Percentiles rank a stretch among this genome's conserved stretches.
Evolutionary conservation across 1,140 invertebrate species (phyloP).

Genomic region (Orussus abietinus): DNA sequence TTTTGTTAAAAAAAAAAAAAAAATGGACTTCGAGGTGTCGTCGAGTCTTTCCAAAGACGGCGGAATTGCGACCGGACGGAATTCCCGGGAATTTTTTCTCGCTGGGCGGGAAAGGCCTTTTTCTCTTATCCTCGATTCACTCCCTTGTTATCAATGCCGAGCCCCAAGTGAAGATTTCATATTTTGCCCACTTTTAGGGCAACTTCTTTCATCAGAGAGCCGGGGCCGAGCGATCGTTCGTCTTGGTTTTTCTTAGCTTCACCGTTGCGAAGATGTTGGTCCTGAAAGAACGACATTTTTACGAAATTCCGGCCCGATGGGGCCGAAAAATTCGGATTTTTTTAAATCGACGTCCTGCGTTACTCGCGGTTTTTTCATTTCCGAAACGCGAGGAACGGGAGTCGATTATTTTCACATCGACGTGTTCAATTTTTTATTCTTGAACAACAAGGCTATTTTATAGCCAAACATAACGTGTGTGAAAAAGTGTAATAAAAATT

Average conservation of each 20-base stretch:
- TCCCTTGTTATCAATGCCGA: too few relatives aligned
- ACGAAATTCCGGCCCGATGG: neutral
- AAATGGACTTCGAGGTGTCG: too few relatives aligned
- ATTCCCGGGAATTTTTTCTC: constrained; percentile 2
- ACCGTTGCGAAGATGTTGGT: constrained; percentile 80
- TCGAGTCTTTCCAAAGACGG: too few relatives aligned
- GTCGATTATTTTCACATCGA: neutral
- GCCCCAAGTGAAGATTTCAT: too few relatives aligned
- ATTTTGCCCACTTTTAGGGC: too few relatives aligned
- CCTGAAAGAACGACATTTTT: constrained; percentile 57
- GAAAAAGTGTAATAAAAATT: too few relatives aligned
- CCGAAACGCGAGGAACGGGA: constrained; percentile 5
- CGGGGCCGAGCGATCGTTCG: constrained; percentile 79
- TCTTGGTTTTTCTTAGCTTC: constrained; percentile 80
- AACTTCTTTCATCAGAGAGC: constrained; percentile 47
- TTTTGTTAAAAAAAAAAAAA: too few relatives aligned
- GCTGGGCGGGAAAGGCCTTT: constrained; percentile 8
- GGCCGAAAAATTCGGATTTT: too few relatives aligned
- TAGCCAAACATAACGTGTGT: neutral
- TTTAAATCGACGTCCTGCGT: too few relatives aligned
- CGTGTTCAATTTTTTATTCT: neutral
- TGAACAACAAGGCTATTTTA: constrained; percentile 8
- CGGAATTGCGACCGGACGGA: constrained; percentile 6
- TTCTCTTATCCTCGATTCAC: constrained; percentile 11
- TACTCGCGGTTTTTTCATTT: constrained; percentile 2